These are phyloP conservation scores for Tretioscincus oriximinensis DNA, from an alignment of 2,113 vertebrate genomes.

Conservation along the genomic window DNA sequence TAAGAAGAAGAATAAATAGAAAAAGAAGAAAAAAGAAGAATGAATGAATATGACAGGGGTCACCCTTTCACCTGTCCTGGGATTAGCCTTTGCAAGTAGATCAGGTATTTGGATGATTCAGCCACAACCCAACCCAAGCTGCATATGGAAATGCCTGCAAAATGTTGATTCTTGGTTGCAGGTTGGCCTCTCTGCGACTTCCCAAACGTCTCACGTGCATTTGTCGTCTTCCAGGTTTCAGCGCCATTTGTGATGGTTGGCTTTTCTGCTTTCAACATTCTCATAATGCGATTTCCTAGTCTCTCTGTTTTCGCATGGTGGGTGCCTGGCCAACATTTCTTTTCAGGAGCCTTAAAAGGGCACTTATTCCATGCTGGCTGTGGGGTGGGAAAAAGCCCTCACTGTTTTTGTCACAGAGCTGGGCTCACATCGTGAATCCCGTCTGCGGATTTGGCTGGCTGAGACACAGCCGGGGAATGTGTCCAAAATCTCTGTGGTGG, in stretches of 20 bases:
- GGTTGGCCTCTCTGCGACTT: constrained; percentile 21
- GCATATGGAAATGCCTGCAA: constrained; percentile 20
- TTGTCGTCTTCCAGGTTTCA: constrained; percentile 52
- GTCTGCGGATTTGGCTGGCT: not conserved
- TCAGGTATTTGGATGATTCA: too few species aligned
- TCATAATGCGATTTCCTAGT: constrained; percentile 24
- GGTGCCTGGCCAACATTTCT: constrained; percentile 46
- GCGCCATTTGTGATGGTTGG: constrained; percentile 43
- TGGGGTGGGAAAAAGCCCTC: constrained; percentile 56
- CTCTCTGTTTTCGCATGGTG: constrained; percentile 3
- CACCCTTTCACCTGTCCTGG: not conserved
- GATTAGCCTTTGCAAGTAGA: not conserved
- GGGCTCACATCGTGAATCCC: not conserved
- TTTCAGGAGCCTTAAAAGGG: constrained; percentile 54
- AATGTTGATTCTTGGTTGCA: constrained; percentile 46
- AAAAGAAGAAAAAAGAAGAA: too few species aligned
- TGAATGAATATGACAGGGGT: too few species aligned
- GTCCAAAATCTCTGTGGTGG: constrained; percentile 67
- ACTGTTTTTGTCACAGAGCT: constrained; percentile 22
- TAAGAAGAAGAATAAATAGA: too few species aligned
- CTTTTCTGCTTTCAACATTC: constrained; percentile 57
- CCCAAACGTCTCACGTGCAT: constrained; percentile 4
- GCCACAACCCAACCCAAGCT: not conserved
- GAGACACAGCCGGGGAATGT: constrained; percentile 47
- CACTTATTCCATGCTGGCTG: constrained; percentile 40